Base-by-base conservation (phyloP, 2,888 invertebrate species). In the Xestia sexstrigata region DNA sequence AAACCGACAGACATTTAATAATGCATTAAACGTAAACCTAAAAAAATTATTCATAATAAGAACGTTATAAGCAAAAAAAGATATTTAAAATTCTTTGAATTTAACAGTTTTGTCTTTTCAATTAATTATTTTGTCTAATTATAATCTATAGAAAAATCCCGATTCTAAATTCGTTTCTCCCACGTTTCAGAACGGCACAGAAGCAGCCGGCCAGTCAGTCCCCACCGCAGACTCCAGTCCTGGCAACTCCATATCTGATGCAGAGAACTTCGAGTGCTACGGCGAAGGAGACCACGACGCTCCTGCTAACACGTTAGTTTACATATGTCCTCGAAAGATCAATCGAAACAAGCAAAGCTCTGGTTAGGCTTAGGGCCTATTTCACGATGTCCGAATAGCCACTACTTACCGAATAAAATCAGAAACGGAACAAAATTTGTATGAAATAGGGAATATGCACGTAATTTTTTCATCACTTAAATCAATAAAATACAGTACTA, bases 201-300 rank as follows among this genome's bases (percentile, higher is more conserved):
- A 93, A 80, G 88, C 92, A 5, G 90, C 93, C 0, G 91, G 89
- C 62, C 94, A 94, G 86, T 92, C 94, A 62, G 95, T 94, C 49
- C 93, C 96, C 76, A 92, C 96, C n/a, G 95, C 97, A 20, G 96
- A 97, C 92, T 97, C 97, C 82, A 97, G 97, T 74, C 96, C 96
- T 0, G 97, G 96, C 11, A 94, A 97, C 92, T 97, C 97, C 82
- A 97, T 98, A 87, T 98, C 98, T 8, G 98, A 98, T 90, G 98
- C 98, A 20, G 98, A 98, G 93, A 98, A 98, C 94, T 98, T 98
- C 94, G 98, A 98, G 93, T 98, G 98, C 93, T 98, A 98, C 90
- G 98, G 98, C 2, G 98, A 98, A 92, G 97, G 95, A 30, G 97
- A 97, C 83, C 96, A 96, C 30, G 97, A 97, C 70, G 96, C 97